phyloP scores from a whole-genome alignment of 2,113 vertebrate genomes.

The Noctilio leporinus region DNA sequence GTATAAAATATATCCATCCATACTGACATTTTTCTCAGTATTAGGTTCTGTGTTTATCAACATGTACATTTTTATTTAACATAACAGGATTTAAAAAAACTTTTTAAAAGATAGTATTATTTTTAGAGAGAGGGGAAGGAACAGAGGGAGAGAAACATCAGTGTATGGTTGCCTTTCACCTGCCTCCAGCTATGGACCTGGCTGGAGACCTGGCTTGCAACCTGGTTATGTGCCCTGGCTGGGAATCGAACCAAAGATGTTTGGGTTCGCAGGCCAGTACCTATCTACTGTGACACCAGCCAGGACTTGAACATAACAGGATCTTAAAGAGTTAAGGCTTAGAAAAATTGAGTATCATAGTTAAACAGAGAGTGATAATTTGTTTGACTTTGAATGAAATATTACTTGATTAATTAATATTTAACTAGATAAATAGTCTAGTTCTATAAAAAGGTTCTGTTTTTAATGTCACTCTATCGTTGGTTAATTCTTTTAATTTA shows the following conservation, averaged over 20 bases:
- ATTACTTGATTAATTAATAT: background rate
- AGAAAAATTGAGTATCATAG: background rate
- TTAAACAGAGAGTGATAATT: background rate
- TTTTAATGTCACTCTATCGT: background rate
- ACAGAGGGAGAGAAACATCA: too few species aligned
- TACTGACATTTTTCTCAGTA: background rate
- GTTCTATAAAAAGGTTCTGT: background rate
- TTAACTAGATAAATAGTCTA: background rate
- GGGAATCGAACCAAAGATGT: too few species aligned
- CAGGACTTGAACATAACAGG: background rate
- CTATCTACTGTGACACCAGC: too few species aligned
- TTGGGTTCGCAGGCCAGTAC: too few species aligned
- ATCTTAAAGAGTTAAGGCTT: background rate
- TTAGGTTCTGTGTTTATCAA: slow-evolving; percentile 5
- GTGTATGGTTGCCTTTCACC: too few species aligned
- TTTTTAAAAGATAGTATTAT: too few species aligned
- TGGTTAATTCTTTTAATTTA: slow-evolving; percentile 4
- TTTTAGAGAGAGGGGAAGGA: too few species aligned
- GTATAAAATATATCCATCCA: background rate
- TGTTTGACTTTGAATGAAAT: background rate
- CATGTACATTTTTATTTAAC: background rate
- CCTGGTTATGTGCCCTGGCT: too few species aligned
- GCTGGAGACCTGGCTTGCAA: too few species aligned
- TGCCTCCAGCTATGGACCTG: too few species aligned
- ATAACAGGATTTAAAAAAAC: background rate